Evolutionary conservation across 2,113 vertebrate species (phyloP), one percentile per base, ranked within the genome.

Genomic region (Ammodytes marinus): DNA sequence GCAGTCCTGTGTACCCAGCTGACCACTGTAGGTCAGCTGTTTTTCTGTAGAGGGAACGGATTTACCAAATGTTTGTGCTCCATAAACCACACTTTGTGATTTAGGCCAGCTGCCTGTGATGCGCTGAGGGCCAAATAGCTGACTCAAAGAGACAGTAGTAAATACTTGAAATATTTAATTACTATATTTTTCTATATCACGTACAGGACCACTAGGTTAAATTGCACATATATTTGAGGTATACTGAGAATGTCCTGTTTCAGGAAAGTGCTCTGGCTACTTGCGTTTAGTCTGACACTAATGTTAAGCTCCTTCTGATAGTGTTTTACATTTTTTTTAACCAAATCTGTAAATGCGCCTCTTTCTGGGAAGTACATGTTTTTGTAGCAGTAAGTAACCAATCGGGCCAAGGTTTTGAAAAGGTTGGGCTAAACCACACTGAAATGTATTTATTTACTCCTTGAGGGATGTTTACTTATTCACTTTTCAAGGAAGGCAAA

Each of bases 51-150:
- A 68, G 46, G 45, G 35, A 80, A 53, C 3, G 8, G 78, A 86
- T 88, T 86, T 86, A 72, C 60, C 73, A 52, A 74, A 83, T 89
- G 64, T 79, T 13, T 80, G 59, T 75, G 40, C 78, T 82, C 83
- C 64, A 82, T 65, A 79, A 89, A 79, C 63, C 74, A 71, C 68
- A 74, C 63, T 69, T 61, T 55, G 49, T 35, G 69, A 77, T 78
- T 69, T 55, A 54, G 69, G 64, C 74, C 76, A 67, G 61, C 59
- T 86, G 78, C 57, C 67, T 73, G 53, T 14, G 55, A 57, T 47
- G 53, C 35, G 14, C 61, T 64, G 47, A 42, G 66, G 76, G 65
- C 19, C 77, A 60, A 69, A 76, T 27, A 50, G 2, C 68, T 77
- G 83, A 71, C 46, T 55, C 69, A 52, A 43, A 49, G 59, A 79